These are phyloP conservation scores for Umimayanthus kanabou DNA, from an alignment of 92 coral and sea anemone species.

Conservation along the genomic window DNA sequence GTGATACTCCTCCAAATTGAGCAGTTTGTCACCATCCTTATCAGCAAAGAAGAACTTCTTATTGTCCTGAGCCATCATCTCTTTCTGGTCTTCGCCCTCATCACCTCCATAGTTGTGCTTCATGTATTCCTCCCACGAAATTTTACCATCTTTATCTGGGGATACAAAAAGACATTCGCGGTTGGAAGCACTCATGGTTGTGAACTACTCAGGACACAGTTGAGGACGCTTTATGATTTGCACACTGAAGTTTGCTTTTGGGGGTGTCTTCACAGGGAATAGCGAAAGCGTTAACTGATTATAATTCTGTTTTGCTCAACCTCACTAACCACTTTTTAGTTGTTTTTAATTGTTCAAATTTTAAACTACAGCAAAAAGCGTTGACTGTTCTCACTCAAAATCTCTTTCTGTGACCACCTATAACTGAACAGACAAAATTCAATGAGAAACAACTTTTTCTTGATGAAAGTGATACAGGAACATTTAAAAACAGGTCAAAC, in stretches of 20 bases:
- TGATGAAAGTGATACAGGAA: not conserved
- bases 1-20: conserved; percentile 70
- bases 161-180: not conserved
- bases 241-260: too few relatives aligned
- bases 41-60: conserved; percentile 78
- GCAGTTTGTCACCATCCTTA: conserved; percentile 70
- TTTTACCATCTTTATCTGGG: conserved; percentile 85
- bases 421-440: too few relatives aligned
- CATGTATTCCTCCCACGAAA: conserved; percentile 87
- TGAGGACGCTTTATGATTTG: not conserved
- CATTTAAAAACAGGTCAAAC: not conserved
- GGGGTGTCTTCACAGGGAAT: too few relatives aligned
- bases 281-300: too few relatives aligned
- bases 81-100: conserved; percentile 65
- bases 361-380: too few relatives aligned
- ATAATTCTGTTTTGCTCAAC: too few relatives aligned
- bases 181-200: too few relatives aligned
- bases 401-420: too few relatives aligned
- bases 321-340: too few relatives aligned
- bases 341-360: too few relatives aligned
- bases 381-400: too few relatives aligned
- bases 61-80: conserved; percentile 77
- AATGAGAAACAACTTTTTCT: too few relatives aligned
- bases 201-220: not conserved
- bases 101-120: conserved; percentile 73